Evolutionary conservation across 2,888 invertebrate species (phyloP), one percentile per base, ranked within the genome.

Genomic region (Drosophila mercatorum): DNA sequence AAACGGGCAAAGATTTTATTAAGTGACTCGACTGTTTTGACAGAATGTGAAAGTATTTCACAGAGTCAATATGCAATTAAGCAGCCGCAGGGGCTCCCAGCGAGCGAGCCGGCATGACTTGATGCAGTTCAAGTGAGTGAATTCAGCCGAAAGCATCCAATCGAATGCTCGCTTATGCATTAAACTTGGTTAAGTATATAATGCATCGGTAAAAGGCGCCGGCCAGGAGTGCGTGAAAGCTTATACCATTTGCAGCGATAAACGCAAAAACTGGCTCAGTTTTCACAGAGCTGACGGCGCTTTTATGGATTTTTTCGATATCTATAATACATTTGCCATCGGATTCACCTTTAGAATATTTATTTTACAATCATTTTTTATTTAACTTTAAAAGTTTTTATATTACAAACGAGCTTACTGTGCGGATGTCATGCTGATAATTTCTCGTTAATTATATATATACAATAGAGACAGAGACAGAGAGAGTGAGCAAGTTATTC

Each of bases 131-230:
- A 51, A 57, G 44, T 68, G 59, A 44, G 34, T 57, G 52, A 59
- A 43, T 49, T 44, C 51, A n/a, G 5, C 31, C 28, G 51, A 49
- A 60, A 49, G 22, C 36, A 12, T 52, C 14, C 57, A 49, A 43
- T 34, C 49, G 44, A 65, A 38, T 68, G 40, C 47, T 58, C 46
- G 46, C n/a, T 68, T 65, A 53, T 44, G 57, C 57, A 64, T 52
- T 52, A 34, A 68, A 58, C 52, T 36, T 53, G 40, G 11, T 31
- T 40, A 65, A 60, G 41, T 70, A 56, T 47, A 52, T 51, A 34
- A 43, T n/a, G 31, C n/a, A 44, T 38, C 4, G 17, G 7, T 17
- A n/a, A 26, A 14, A 34, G 31, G 3, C 0, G 53, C 26, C 47
- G 46, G 8, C 14, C 22, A 34, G 40, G 10, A 44, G 17, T 28